Conservation (phyloP, 2,888 invertebrate genomes). For the Drosophila conformis region DNA sequence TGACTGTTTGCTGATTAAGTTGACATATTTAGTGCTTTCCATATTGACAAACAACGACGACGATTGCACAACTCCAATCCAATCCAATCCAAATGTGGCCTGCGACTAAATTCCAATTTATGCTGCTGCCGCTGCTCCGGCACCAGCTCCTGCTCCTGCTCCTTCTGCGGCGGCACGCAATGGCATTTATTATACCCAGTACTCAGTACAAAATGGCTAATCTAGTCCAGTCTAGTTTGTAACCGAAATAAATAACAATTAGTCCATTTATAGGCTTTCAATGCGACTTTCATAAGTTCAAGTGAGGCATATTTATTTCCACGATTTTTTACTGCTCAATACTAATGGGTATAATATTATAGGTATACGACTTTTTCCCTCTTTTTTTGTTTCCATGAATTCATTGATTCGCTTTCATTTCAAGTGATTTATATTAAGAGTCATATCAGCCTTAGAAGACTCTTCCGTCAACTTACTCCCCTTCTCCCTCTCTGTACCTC, state of each 20-base stretch:
- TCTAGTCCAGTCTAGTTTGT: neutral
- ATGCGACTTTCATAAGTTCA: neutral
- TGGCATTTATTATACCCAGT: constrained; percentile 48
- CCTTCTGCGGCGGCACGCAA: constrained; percentile 61
- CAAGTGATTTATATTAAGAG: neutral
- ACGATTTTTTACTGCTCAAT: neutral
- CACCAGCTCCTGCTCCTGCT: neutral
- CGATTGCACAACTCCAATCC: constrained; percentile 35
- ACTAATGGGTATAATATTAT: neutral
- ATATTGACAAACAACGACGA: constrained; percentile 24
- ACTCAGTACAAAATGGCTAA: neutral
- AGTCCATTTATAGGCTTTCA: neutral
- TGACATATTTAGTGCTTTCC: constrained; percentile 48
- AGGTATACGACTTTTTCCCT: neutral
- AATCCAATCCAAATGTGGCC: neutral
- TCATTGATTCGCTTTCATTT: neutral
- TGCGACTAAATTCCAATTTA: constrained; percentile 5
- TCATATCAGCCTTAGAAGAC: neutral
- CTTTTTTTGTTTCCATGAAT: neutral
- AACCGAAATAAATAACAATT: neutral
- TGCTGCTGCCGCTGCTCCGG: neutral
- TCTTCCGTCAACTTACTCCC: neutral
- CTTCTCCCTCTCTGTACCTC: neutral
- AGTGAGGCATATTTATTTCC: neutral
- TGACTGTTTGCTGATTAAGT: constrained; percentile 57